These are phyloP conservation scores for Sardina pilchardus DNA, from an alignment of 2,113 vertebrate genomes.

Conservation along the genomic window DNA sequence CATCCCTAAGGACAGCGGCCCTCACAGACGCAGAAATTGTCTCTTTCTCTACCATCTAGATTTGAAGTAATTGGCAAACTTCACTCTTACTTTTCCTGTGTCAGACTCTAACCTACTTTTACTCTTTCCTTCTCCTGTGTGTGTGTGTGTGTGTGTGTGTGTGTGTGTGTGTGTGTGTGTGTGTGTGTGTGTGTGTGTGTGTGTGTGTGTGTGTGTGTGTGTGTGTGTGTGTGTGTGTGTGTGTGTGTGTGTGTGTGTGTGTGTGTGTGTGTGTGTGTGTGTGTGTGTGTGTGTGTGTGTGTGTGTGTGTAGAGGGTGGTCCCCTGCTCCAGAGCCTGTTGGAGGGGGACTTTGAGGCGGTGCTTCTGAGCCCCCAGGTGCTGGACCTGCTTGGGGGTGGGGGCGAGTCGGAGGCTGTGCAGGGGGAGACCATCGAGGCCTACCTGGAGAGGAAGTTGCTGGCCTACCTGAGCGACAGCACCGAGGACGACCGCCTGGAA, in stretches of 20 bases:
- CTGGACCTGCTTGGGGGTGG: constrained; percentile 70
- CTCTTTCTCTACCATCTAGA: background rate
- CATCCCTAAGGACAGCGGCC: background rate
- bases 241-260: background rate
- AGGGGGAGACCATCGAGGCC: constrained; percentile 73
- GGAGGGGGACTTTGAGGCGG: constrained; percentile 77
- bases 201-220: constrained; percentile 10
- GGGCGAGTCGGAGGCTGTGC: constrained; percentile 54
- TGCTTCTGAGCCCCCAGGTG: constrained; percentile 76
- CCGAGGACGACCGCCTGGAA: constrained; percentile 65
- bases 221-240: background rate
- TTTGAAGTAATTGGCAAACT: background rate
- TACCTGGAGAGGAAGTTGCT: constrained; percentile 81
- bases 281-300: background rate
- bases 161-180: constrained; percentile 12
- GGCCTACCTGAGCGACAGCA: constrained; percentile 72
- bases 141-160: constrained; percentile 17
- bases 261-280: background rate
- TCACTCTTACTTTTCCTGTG: background rate
- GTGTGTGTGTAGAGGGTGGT: constrained; percentile 68
- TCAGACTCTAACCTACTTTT: background rate
- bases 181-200: background rate
- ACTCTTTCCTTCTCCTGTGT: background rate
- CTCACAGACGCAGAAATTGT: background rate
- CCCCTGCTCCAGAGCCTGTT: constrained; percentile 77